Evolutionary conservation across 1,140 invertebrate genomes (phyloP).

Genomic region (Leptonema lineaticorne): DNA sequence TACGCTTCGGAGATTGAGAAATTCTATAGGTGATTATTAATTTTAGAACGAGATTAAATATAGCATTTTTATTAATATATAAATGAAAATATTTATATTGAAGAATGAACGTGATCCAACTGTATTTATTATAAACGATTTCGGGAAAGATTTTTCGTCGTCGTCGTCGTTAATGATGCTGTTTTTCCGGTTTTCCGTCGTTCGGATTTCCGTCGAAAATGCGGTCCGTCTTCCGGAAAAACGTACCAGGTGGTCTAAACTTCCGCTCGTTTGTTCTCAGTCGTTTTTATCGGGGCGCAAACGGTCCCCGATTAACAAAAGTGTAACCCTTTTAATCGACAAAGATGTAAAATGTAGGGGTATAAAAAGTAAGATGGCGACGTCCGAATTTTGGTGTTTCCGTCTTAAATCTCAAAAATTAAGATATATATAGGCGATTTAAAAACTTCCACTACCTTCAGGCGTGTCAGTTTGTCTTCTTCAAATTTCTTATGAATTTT

Average conservation of each 20-base stretch:
- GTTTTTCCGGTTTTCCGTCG: constrained; percentile 7
- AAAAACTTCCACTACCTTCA: no score
- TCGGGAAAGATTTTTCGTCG: neutral
- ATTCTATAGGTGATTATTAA: neutral
- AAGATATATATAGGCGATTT: no score
- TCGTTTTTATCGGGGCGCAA: constrained; percentile 16
- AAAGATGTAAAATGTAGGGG: no score
- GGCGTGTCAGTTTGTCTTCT: no score
- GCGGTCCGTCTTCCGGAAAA: constrained; percentile 18
- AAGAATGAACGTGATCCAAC: neutral
- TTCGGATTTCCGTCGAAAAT: neutral
- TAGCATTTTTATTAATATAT: neutral
- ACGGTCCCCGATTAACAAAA: constrained; percentile 20
- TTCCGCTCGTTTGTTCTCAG: constrained; percentile 29
- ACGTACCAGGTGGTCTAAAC: constrained; percentile 21
- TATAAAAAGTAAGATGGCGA: no score
- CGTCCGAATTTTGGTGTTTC: no score
- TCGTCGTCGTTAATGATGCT: neutral
- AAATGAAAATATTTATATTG: neutral
- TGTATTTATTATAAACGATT: neutral
- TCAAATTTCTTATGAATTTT: no score
- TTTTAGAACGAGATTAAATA: neutral
- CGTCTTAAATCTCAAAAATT: no score
- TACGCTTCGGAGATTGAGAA: no score
- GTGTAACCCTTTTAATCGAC: constrained; percentile 23